Base-by-base conservation (phyloP, 2,797 vertebrate species). In the Thamnophis elegans region DNA sequence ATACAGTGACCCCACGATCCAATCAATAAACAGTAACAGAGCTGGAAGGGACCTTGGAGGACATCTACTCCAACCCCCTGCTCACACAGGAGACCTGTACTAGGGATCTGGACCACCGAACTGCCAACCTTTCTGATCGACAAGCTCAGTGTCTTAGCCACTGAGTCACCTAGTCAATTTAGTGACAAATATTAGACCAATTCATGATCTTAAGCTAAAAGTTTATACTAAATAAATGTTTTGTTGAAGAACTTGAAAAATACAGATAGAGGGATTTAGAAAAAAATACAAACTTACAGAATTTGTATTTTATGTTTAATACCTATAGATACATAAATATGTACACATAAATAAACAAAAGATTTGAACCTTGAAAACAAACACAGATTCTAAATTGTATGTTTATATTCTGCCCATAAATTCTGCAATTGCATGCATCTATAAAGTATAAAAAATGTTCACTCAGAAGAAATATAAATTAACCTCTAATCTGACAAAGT, bases 401-500 rank as follows among this genome's bases (percentile, higher is more conserved):
- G 92, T 93, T 95, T 42, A 91, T 95, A 91, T 90, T 88, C 89
- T 68, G 68, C 94, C 92, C 32, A 93, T 88, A 93, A 93, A 47
- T 91, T 78, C 56, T 55, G 95, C 85, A 94, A 65, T 93, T 93
- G 90, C 32, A 60, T 93, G 86, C 14, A 95, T 89, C 90, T 91
- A 78, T 95, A 96, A 95, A 95, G 94, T 85, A 93, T 65, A 88
- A 94, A 58, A 93, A 96, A 85, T 56, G 16, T 92, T 96, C 51
- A 59, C 91, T 95, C 42, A 89, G 92, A 94, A 94, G 28, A 92
- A 96, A 95, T 88, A 47, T 94, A 94, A 93, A 94, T 94, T 96
- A 94, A 94, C 90, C 92, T 97, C 91, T 62, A 89, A 78, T 88
- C 93, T 95, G 93, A 96, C 95, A 96, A 95, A 95, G 55, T 54